phyloP scores from a whole-genome alignment of 2,113 vertebrate genomes.

The Chroicocephalus ridibundus region DNA sequence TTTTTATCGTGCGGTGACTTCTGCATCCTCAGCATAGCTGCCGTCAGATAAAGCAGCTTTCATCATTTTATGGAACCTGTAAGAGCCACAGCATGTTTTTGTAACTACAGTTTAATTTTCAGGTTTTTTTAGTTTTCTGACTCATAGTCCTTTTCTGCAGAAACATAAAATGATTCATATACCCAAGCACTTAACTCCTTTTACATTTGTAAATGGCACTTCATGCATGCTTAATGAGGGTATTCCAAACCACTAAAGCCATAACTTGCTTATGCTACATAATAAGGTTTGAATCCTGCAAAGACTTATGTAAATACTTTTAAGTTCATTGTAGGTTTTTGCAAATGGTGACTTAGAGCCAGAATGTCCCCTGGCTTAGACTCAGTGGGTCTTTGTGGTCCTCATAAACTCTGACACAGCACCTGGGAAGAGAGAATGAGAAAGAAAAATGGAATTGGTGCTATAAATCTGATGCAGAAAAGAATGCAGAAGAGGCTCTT shows the following conservation, averaged over 20 bases:
- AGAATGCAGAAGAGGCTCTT: slow-evolving; percentile 18
- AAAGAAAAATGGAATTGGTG: background rate
- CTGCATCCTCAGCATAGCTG: background rate
- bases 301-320: background rate
- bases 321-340: background rate
- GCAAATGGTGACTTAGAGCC: background rate
- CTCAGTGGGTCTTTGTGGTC: background rate
- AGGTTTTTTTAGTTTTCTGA: slow-evolving; percentile 13
- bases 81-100: background rate
- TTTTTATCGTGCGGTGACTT: background rate
- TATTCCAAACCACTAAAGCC: slow-evolving; percentile 24
- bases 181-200: slow-evolving; percentile 13
- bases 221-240: slow-evolving; percentile 4
- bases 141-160: slow-evolving; percentile 14
- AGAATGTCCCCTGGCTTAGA: background rate
- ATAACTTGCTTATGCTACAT: slow-evolving; percentile 7
- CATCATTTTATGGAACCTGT: background rate
- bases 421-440: background rate
- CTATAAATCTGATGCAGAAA: slow-evolving; percentile 10
- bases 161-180: slow-evolving; percentile 49
- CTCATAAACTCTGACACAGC: background rate
- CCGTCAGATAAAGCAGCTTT: background rate
- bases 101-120: background rate
- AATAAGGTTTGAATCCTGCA: background rate
- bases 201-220: slow-evolving; percentile 38